Evolutionary conservation across 2,797 vertebrate species (phyloP).

Genomic region (Spinus pinus): DNA sequence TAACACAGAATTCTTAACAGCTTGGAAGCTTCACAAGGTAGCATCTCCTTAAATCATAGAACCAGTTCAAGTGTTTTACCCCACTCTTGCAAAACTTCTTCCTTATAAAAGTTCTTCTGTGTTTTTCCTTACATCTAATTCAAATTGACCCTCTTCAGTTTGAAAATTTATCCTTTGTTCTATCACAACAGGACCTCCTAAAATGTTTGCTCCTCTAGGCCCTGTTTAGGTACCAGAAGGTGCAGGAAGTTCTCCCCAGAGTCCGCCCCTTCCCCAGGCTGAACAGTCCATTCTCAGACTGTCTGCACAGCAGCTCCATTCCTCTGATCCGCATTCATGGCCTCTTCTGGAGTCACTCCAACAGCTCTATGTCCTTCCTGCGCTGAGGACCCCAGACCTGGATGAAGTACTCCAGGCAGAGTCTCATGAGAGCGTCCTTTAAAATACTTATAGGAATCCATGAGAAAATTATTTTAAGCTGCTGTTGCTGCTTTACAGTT

Average conservation of each 20-base stretch:
- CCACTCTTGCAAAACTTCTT: not conserved
- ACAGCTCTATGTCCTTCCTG: not conserved
- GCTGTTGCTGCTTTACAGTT: not conserved
- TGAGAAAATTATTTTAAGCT: not conserved
- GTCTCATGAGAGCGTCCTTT: not conserved
- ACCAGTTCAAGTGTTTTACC: not conserved
- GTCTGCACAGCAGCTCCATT: not conserved
- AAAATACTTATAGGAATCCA: not conserved
- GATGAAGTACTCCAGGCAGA: not conserved
- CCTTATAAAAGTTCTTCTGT: not conserved
- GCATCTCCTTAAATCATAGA: not conserved
- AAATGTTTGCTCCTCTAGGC: rapidly evolving
- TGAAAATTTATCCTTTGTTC: not conserved
- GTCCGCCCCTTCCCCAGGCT: rapidly evolving
- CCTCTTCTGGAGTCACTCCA: not conserved
- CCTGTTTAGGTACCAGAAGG: not conserved
- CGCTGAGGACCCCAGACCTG: not conserved
- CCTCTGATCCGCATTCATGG: not conserved
- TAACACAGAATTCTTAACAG: not conserved
- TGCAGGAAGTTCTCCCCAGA: not conserved
- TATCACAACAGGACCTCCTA: not conserved
- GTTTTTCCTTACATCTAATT: not conserved
- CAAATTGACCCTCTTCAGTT: not conserved
- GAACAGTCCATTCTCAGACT: not conserved
- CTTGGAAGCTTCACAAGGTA: not conserved